phyloP scores from a whole-genome alignment of 2,888 invertebrate genomes.

The Acrocyrtus sp. region DNA sequence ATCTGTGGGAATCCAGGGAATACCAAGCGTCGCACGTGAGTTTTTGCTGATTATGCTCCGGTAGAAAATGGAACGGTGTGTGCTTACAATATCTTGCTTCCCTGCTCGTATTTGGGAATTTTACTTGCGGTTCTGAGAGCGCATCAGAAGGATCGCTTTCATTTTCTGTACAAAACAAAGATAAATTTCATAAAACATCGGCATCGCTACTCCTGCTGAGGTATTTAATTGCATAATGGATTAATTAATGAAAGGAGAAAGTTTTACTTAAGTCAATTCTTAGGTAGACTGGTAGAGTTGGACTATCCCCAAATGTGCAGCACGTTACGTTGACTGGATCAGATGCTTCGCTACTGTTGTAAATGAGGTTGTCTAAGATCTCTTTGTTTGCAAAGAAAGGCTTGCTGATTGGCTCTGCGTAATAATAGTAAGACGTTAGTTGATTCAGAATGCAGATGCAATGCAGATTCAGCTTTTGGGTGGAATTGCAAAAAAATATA shows the following conservation, averaged over 20 bases:
- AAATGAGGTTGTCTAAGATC: not conserved
- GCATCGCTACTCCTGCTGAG: too few relatives aligned
- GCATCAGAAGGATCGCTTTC: too few relatives aligned
- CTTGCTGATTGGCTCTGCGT: not conserved
- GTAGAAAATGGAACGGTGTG: not conserved
- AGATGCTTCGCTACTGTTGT: not conserved
- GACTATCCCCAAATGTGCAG: constrained; percentile 2
- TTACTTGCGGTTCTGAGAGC: too few relatives aligned
- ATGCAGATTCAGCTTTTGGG: too few relatives aligned
- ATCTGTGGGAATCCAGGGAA: not conserved
- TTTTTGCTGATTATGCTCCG: constrained; percentile 24
- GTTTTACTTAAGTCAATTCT: constrained; percentile 11
- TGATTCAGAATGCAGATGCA: too few relatives aligned
- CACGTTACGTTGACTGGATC: constrained; percentile 1
- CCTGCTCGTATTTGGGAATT: too few relatives aligned
- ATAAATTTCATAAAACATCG: too few relatives aligned
- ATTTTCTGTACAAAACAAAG: too few relatives aligned
- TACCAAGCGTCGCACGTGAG: constrained; percentile 1
- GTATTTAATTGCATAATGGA: too few relatives aligned
- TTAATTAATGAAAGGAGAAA: too few relatives aligned
- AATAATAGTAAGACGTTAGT: too few relatives aligned
- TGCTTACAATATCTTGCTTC: not conserved
- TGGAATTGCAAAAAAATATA: too few relatives aligned
- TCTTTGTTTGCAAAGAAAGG: not conserved
- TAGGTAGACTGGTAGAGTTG: not conserved